A percentile compares a stretch with the other conserved stretches of the same genome.
Conservation (phyloP, 1,140 invertebrate species). For the Pogonomyrmex californicus region DNA sequence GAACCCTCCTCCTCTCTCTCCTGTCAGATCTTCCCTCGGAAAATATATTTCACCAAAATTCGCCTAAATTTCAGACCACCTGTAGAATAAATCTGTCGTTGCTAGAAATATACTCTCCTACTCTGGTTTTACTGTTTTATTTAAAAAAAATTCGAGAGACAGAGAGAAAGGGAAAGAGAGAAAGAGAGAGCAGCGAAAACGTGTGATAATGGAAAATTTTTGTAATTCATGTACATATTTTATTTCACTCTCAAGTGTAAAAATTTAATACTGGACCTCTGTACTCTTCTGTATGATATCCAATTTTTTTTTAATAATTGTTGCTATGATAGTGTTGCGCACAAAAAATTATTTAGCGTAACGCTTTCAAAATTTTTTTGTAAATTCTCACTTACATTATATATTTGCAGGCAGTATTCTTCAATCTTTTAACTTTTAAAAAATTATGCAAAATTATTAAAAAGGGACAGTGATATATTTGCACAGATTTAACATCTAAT, state of each 20-base stretch:
- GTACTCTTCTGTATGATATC: background rate
- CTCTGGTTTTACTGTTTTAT: conserved; percentile 12
- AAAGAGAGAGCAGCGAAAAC: background rate
- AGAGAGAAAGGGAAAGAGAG: background rate
- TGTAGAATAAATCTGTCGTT: conserved; percentile 57
- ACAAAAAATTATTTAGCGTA: conserved; percentile 3
- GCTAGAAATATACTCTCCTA: conserved; percentile 34
- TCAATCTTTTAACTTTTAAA: background rate
- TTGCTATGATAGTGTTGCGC: too few relatives aligned
- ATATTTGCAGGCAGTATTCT: background rate
- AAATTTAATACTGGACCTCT: conserved; percentile 1
- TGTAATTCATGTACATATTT: conserved; percentile 32
- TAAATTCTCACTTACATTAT: background rate
- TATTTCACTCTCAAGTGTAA: conserved; percentile 27
- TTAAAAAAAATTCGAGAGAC: conserved; percentile 4
- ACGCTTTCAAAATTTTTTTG: background rate
- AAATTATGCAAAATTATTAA: background rate
- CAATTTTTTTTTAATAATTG: conserved; percentile 3
- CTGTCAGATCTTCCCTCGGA: conserved; percentile 32
- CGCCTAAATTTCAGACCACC: conserved; percentile 60
- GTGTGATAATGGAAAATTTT: conserved; percentile 46
- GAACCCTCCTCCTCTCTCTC: background rate
- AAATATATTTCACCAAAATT: conserved; percentile 60
- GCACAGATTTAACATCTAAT: background rate
- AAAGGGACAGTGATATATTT: background rate